Conservation (phyloP, 1,140 invertebrate genomes). For the Drosophila saltans region DNA sequence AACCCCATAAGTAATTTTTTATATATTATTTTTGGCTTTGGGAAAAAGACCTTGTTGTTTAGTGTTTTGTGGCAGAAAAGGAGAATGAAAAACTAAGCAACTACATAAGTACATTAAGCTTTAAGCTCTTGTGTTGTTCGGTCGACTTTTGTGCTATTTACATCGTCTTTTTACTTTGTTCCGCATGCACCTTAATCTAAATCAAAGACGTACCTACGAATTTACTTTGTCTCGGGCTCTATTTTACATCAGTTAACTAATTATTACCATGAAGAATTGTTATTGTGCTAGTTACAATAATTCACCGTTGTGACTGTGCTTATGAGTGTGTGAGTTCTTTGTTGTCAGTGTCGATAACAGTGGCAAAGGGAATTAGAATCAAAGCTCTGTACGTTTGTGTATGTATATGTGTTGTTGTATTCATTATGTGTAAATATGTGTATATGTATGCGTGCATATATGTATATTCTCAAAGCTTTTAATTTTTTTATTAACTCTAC, state of each 20-base stretch:
- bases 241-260: too few relatives aligned
- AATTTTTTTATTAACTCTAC: neutral
- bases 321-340: conserved; percentile 13
- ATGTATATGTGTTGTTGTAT: neutral
- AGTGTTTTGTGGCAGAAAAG: conserved; percentile 2
- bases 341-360: conserved; percentile 9
- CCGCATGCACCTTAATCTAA: conserved; percentile 8
- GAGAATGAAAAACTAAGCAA: conserved; percentile 35
- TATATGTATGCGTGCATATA: neutral
- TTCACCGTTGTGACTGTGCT: neutral
- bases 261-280: neutral
- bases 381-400: neutral
- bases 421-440: conserved; percentile 6
- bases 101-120: conserved; percentile 43
- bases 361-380: neutral
- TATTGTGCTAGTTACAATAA: neutral
- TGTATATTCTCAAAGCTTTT: neutral
- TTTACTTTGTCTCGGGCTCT: too few relatives aligned
- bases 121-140: conserved; percentile 49
- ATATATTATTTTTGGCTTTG: too few relatives aligned
- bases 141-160: conserved; percentile 34
- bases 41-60: neutral
- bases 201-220: neutral
- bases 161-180: conserved; percentile 27
- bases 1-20: too few relatives aligned